Percentiles rank a stretch among this genome's conserved stretches.
Evolutionary conservation across 2,888 invertebrate genomes (phyloP).

Genomic region (Amaurobius ferox): DNA sequence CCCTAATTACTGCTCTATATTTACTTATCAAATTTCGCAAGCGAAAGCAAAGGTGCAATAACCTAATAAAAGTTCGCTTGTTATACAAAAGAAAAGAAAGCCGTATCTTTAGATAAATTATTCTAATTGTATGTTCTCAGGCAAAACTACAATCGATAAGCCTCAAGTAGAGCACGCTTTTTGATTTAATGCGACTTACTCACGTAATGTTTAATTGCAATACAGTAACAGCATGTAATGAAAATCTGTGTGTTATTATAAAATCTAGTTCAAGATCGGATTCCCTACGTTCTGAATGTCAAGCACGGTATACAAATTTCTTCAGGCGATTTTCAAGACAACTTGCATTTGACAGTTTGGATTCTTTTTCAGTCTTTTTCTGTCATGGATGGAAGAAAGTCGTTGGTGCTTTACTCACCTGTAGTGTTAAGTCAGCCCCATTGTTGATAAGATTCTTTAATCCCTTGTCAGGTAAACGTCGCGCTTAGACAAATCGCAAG

Average conservation of each 20-base stretch:
- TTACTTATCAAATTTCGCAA: slow-evolving; percentile 17
- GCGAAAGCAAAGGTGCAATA: slow-evolving; percentile 55
- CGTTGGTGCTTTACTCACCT: not conserved
- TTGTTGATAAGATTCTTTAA: not conserved
- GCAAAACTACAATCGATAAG: not conserved
- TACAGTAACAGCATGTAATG: not conserved
- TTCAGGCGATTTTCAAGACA: not conserved
- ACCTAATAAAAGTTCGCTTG: slow-evolving; percentile 5
- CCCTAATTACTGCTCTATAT: slow-evolving; percentile 48
- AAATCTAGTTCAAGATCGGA: not conserved
- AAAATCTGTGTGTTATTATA: not conserved
- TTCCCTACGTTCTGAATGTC: not conserved
- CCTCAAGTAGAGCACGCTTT: not conserved
- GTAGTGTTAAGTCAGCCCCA: not conserved
- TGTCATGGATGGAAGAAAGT: not conserved
- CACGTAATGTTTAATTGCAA: not conserved
- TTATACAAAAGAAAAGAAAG: not conserved
- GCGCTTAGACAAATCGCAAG: too few species aligned
- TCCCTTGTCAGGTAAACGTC: not conserved
- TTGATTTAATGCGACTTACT: not conserved
- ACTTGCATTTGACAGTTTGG: not conserved
- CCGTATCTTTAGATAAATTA: not conserved
- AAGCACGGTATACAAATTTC: not conserved
- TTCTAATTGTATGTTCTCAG: not conserved
- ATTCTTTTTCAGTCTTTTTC: not conserved